A percentile compares a stretch with the other conserved stretches of the same genome.
Evolutionary conservation across 1,140 invertebrate genomes (phyloP).

Genomic region (Frieseomelitta varia): DNA sequence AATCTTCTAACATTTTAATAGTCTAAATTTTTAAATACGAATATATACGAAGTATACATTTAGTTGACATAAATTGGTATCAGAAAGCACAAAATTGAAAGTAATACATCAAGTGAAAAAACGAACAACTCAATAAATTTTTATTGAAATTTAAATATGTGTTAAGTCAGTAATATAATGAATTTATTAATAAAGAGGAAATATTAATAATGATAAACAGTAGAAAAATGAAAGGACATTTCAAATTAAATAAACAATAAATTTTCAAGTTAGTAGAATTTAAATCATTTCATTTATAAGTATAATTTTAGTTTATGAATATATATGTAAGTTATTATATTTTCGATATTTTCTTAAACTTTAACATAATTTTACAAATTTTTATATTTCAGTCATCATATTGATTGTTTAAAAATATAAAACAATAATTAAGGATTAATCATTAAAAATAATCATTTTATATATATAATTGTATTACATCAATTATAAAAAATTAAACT

Average conservation of each 20-base stretch:
- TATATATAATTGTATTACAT: too few relatives aligned
- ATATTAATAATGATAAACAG: neutral
- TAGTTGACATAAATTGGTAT: too few relatives aligned
- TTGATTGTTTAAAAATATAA: neutral
- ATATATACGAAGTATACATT: too few relatives aligned
- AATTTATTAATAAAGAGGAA: neutral
- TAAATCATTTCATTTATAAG: neutral
- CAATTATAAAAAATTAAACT: too few relatives aligned
- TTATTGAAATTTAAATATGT: neutral
- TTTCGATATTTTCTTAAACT: neutral
- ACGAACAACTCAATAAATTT: neutral
- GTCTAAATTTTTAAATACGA: too few relatives aligned
- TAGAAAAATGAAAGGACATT: neutral
- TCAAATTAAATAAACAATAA: neutral
- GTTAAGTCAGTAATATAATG: neutral
- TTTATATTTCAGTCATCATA: neutral
- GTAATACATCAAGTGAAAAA: neutral
- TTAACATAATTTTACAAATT: neutral
- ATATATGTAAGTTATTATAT: neutral
- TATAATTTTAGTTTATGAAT: too few relatives aligned
- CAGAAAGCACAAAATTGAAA: neutral
- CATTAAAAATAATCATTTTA: too few relatives aligned
- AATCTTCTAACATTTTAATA: too few relatives aligned
- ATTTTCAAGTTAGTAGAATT: neutral
- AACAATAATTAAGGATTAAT: neutral